Conservation (phyloP, 1,140 invertebrate species). For the Oncopodura yosiiana region DNA sequence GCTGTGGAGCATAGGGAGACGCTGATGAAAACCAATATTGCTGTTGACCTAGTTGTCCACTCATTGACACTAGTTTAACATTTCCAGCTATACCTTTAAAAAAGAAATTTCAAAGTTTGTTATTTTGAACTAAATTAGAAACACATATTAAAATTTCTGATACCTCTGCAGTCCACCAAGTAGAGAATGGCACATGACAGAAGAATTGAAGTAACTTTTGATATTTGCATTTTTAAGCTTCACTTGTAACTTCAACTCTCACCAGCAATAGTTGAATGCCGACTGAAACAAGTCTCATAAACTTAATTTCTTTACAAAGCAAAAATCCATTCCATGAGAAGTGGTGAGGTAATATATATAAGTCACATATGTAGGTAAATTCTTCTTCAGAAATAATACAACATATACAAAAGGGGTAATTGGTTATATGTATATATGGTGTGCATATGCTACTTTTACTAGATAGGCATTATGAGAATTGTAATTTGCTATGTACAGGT, state of each 20-base stretch:
- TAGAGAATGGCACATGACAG: slow-evolving; percentile 11
- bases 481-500: too few relatives aligned
- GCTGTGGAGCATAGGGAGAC: slow-evolving; percentile 74
- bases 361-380: too few relatives aligned
- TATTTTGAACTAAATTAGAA: not conserved
- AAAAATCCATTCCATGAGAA: not conserved
- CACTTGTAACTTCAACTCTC: too few relatives aligned
- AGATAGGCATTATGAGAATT: too few relatives aligned
- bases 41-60: slow-evolving; percentile 71
- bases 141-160: not conserved
- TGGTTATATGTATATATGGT: too few relatives aligned
- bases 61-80: slow-evolving; percentile 43
- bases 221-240: not conserved
- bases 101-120: not conserved
- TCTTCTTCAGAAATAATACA: too few relatives aligned
- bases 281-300: too few relatives aligned
- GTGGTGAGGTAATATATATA: not conserved
- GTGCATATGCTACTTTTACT: too few relatives aligned
- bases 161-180: slow-evolving; percentile 22
- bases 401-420: too few relatives aligned
- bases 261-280: too few relatives aligned
- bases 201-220: not conserved
- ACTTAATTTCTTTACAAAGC: too few relatives aligned
- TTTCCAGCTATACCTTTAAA: slow-evolving; percentile 28
- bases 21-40: slow-evolving; percentile 79